A percentile compares a stretch with the other conserved stretches of the same genome.
phyloP scores from a whole-genome alignment of 2,113 vertebrate species.

The Synodontis membranacea region DNA sequence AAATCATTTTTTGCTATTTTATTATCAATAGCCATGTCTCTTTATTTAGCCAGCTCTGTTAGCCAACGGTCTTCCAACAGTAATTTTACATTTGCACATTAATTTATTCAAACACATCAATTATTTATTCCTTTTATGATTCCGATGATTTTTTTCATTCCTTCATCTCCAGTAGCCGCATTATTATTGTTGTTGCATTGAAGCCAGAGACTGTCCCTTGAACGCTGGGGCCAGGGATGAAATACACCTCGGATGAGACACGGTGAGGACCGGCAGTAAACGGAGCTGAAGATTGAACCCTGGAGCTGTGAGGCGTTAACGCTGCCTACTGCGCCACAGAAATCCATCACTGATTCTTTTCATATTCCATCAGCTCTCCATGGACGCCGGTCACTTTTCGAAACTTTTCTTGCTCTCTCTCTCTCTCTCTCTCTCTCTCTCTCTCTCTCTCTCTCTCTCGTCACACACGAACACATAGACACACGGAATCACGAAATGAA shows the following conservation, averaged over 20 bases:
- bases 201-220: not conserved
- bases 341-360: not conserved
- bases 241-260: not conserved
- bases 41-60: not conserved
- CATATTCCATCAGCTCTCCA: not conserved
- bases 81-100: not conserved
- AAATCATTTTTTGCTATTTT: not conserved
- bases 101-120: not conserved
- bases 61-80: not conserved
- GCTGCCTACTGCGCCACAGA: not conserved
- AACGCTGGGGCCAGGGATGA: not conserved
- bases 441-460: not conserved
- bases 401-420: not conserved
- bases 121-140: no score
- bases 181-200: not conserved
- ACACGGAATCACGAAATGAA: not conserved
- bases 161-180: not conserved
- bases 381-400: not conserved
- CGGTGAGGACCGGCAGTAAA: not conserved
- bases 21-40: not conserved
- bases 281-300: constrained; percentile 2
- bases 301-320: not conserved
- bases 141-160: no score
- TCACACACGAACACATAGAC: not conserved
- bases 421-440: no score